Evolutionary conservation across 1,140 invertebrate species (phyloP), one percentile per base, ranked within the genome.

Genomic region (Tigriopus japonicus): DNA sequence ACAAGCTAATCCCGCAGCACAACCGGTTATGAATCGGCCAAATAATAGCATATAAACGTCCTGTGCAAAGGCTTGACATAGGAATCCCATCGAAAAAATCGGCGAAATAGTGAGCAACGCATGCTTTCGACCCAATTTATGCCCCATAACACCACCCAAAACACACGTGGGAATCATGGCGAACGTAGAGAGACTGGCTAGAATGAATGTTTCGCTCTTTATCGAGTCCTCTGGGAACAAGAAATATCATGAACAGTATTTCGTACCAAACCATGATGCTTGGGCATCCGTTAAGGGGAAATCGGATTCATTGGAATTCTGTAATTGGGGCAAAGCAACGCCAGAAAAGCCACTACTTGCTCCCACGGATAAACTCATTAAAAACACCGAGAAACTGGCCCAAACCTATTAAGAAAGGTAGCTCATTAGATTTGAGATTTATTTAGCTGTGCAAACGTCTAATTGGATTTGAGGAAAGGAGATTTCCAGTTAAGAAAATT

Each of bases 81-180:
- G 55, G 21, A 58, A 58, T 40, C 55, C 41, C n/a, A 58, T 14
- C 5, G 40, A 19, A 42, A 28, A 40, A n/a, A 58, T 41, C 10
- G 55, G 55, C 12, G 55, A 19, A 2, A 58, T 41, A 5, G 42
- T n/a, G 17, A 58, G 55, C 15, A 40, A 23, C 10, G 21, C 42
- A 6, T 41, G 21, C 15, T 41, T 23, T 58, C 55, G 13, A 14
- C 55, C 55, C 15, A 51, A 58, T 17, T 15, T 15, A 7, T 58
- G 55, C 3, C 55, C 55, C 55, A 58, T 13, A 1, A 58, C n/a
- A 5, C 55, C 55, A 14, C 55, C 55, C 12, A 58, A 23, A 23
- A 58, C 41, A n/a, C 55, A 58, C 12, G 55, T 58, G 24, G 55
- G 28, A 28, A 58, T 58, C 41, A 42, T 58, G 21, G 21, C 55